phyloP scores from a whole-genome alignment of 1,140 invertebrate species.

The Drosophila ercepeae region DNA sequence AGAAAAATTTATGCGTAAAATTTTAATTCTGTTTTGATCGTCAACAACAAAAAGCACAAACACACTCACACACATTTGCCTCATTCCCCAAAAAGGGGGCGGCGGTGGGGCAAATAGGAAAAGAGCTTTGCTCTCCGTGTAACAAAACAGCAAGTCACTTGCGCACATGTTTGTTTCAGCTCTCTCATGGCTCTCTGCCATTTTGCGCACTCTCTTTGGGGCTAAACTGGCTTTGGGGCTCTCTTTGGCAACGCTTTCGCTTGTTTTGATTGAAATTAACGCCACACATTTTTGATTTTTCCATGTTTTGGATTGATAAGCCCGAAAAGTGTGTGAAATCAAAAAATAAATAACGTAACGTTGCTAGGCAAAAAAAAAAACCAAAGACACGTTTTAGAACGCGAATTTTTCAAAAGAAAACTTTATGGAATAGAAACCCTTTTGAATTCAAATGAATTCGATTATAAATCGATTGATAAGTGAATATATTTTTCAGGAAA shows the following conservation, averaged over 20 bases:
- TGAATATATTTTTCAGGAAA: neutral
- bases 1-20: conserved; percentile 82
- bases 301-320: conserved; percentile 29
- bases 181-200: conserved; percentile 4
- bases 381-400: neutral
- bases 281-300: conserved; percentile 19
- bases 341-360: conserved; percentile 6
- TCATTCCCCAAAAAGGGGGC: neutral
- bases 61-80: conserved; percentile 15
- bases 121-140: conserved; percentile 19
- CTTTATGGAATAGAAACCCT: neutral
- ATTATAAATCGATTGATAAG: neutral
- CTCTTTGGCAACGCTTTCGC: conserved; percentile 30
- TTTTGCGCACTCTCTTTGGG: conserved; percentile 12
- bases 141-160: conserved; percentile 74
- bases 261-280: conserved; percentile 72
- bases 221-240: neutral
- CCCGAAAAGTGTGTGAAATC: conserved; percentile 13
- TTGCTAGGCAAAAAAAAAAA: neutral
- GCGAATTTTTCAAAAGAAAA: neutral
- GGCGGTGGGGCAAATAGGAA: neutral
- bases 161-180: conserved; percentile 66
- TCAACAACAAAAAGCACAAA: conserved; percentile 71
- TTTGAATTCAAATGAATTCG: neutral
- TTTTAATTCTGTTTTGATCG: conserved; percentile 83